Percentiles rank a stretch among this genome's conserved stretches.
Conservation (phyloP, 2,797 vertebrate species). For the Lagocephalus sceleratus region DNA sequence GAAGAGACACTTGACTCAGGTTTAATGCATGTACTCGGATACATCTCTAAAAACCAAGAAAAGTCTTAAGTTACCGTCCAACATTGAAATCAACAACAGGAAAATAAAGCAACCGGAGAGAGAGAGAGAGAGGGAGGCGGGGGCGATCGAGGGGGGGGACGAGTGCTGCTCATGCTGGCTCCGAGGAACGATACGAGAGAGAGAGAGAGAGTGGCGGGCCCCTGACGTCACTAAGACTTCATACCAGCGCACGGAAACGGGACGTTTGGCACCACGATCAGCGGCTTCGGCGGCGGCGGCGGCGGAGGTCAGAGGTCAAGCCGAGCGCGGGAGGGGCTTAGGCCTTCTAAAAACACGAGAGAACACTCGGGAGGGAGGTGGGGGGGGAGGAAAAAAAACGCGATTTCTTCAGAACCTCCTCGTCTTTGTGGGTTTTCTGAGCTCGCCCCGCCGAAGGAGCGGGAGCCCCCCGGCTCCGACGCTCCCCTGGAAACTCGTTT, state of each 20-base stretch:
- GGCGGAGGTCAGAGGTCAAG: constrained; percentile 40
- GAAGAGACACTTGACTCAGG: constrained; percentile 49
- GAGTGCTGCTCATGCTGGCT: constrained; percentile 72
- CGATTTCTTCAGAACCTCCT: constrained; percentile 35
- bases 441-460: constrained; percentile 32
- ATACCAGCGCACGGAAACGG: constrained; percentile 70
- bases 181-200: constrained; percentile 55
- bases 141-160: constrained; percentile 45
- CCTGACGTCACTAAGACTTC: constrained; percentile 62
- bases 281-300: constrained; percentile 43
- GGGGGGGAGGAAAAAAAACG: constrained; percentile 59
- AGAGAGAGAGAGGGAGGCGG: too few relatives aligned
- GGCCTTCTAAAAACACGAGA: constrained; percentile 49
- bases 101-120: constrained; percentile 61
- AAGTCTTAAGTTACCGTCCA: constrained; percentile 53
- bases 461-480: constrained; percentile 27
- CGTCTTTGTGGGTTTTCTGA: constrained; percentile 7
- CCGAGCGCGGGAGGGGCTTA: constrained; percentile 45
- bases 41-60: constrained; percentile 71
- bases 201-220: constrained; percentile 55
- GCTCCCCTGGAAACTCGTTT: constrained; percentile 69
- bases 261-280: constrained; percentile 65
- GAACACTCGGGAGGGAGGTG: not conserved
- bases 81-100: constrained; percentile 73
- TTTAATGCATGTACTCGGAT: constrained; percentile 73